Evolutionary conservation across 2,113 vertebrate genomes (phyloP), one percentile per base, ranked within the genome.

Genomic region (Chamaea fasciata): DNA sequence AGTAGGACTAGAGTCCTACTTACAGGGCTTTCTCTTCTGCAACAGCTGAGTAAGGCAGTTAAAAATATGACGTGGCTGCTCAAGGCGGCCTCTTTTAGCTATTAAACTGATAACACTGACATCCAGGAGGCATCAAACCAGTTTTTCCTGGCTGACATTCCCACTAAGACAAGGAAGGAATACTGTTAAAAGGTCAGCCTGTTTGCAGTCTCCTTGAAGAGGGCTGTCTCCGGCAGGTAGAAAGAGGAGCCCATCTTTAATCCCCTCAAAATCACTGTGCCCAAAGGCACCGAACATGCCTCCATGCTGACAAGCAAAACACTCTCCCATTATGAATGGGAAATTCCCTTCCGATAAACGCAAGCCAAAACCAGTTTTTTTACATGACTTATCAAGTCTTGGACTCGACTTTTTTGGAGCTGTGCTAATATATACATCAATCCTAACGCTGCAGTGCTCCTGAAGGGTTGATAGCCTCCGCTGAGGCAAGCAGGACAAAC

Each of bases 81-180:
- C 76, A 55, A 87, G 83, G 80, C 33, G 0, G 90, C 70, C 93
- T 96, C 93, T 93, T 95, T 88, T 41, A 91, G 94, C 93, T 88
- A 88, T 89, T 92, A 81, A 89, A 89, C 82, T 53, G 82, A 49
- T 92, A 96, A 95, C 71, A 69, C 80, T 46, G 80, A 94, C 94
- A 94, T 92, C 76, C 86, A 92, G 90, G 57, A 93, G 73, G 80
- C 92, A 96, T 64, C 74, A 82, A 86, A 94, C 60, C 88, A 93
- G 80, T 94, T 92, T 90, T 93, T 92, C 90, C 95, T 82, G 80
- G 96, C 95, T 89, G 93, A 63, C 92, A 56, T 89, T 93, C 83
- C 88, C 76, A 49, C 47, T 27, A 77, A 81, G 86, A 88, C 46
- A 56, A 79, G 86, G 60, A 94, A 95, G 89, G 56, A 96, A 93